Conservation (phyloP, 2,797 vertebrate genomes). For the Manis crassicaudata region DNA sequence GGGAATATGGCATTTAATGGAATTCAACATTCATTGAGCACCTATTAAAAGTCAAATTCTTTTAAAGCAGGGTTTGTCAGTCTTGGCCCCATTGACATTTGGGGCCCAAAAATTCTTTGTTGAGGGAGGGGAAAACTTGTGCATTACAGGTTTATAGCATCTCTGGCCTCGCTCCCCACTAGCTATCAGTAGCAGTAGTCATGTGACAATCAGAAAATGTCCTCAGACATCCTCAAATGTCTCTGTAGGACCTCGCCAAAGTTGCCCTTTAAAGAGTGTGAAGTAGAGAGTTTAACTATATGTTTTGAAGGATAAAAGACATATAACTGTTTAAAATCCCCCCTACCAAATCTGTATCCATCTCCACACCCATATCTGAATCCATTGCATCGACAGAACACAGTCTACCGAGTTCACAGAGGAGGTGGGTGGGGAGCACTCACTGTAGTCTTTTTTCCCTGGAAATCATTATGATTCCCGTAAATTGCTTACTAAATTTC, state of each 20-base stretch:
- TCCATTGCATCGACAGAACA: no score
- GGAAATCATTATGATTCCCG: conserved; percentile 56
- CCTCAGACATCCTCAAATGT: background rate
- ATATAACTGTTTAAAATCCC: background rate
- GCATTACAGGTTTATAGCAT: background rate
- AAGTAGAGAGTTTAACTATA: background rate
- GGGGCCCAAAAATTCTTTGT: background rate
- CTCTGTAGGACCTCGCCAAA: background rate
- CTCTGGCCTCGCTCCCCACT: background rate
- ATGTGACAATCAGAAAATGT: background rate
- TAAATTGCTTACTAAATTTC: conserved; percentile 67
- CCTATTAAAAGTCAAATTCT: conserved; percentile 16
- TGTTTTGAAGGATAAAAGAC: background rate
- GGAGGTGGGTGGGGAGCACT: background rate
- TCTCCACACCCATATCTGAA: no score
- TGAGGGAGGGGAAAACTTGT: background rate
- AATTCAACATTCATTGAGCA: background rate
- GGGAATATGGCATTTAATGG: background rate
- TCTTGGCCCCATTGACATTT: background rate
- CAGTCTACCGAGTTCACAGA: background rate
- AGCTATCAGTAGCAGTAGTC: background rate
- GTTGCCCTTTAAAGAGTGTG: background rate
- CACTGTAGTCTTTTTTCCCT: background rate
- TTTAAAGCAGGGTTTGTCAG: background rate
- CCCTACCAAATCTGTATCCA: background rate